Evolutionary conservation across 2,888 invertebrate genomes (phyloP).

Genomic region (Athalia circularis): DNA sequence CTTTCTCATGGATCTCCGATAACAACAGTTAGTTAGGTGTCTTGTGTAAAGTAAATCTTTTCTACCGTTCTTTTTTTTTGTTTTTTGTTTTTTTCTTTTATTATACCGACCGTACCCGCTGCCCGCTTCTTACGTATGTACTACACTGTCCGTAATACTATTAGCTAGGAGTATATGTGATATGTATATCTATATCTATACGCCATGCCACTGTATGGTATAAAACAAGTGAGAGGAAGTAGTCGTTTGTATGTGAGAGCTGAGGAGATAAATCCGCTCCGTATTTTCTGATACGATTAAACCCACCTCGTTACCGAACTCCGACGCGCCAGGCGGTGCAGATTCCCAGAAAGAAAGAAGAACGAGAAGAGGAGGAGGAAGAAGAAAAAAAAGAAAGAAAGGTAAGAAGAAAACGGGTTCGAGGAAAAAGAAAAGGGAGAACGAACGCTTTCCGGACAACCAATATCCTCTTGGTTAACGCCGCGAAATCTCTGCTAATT

Average conservation of each 20-base stretch:
- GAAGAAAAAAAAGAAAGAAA: not conserved
- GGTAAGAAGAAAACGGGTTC: not conserved
- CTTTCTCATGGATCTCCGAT: not conserved
- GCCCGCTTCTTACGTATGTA: not conserved
- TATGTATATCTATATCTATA: no score
- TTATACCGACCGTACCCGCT: not conserved
- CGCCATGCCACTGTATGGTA: no score
- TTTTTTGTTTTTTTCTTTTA: not conserved
- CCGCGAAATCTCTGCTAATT: conserved; percentile 38
- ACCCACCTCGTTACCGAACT: conserved; percentile 34
- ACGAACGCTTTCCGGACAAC: conserved; percentile 16
- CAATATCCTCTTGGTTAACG: conserved; percentile 23
- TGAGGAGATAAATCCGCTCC: not conserved
- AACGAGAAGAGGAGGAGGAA: not conserved
- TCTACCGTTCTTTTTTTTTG: not conserved
- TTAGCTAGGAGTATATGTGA: no score
- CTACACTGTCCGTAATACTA: no score
- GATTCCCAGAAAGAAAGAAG: not conserved
- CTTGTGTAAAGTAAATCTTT: not conserved
- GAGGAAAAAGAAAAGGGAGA: not conserved
- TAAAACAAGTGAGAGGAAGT: no score
- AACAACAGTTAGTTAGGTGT: not conserved
- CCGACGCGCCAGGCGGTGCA: conserved; percentile 21
- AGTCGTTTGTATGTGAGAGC: no score
- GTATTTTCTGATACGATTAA: conserved; percentile 32